Evolutionary conservation across 2,888 invertebrate species (phyloP).

Genomic region (Hyposoter didymator): DNA sequence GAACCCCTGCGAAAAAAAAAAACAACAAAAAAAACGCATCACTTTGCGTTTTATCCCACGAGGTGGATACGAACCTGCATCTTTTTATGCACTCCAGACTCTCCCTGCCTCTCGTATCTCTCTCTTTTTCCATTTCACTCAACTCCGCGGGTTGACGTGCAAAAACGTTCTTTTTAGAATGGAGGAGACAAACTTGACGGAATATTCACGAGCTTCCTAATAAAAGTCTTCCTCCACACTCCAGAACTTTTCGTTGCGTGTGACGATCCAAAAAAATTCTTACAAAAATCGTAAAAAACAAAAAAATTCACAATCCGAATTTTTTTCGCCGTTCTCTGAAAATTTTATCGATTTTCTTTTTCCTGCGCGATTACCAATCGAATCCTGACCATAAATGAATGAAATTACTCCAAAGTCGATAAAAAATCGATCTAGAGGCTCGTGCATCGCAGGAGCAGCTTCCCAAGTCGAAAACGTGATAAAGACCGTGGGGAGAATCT

Average conservation of each 20-base stretch:
- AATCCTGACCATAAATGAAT: background rate
- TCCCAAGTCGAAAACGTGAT: slow-evolving; percentile 64
- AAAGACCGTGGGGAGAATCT: slow-evolving; percentile 71
- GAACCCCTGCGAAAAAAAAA: slow-evolving; percentile 12
- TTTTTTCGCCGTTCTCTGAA: background rate
- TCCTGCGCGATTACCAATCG: background rate
- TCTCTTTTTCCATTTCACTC: slow-evolving; percentile 14
- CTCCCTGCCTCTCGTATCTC: background rate
- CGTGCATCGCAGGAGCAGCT: background rate
- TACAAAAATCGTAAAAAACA: background rate
- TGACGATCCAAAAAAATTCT: background rate
- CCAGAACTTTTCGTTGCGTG: background rate
- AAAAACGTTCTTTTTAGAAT: slow-evolving; percentile 47
- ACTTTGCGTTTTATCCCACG: background rate
- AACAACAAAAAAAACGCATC: slow-evolving; percentile 9
- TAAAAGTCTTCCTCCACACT: background rate
- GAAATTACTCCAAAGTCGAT: slow-evolving; percentile 5
- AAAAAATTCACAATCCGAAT: background rate
- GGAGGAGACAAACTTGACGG: background rate
- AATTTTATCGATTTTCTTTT: background rate
- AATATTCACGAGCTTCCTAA: background rate
- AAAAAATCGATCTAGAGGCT: slow-evolving; percentile 31
- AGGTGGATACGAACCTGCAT: slow-evolving; percentile 9
- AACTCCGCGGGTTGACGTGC: slow-evolving; percentile 18
- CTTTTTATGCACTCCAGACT: slow-evolving; percentile 45